Evolutionary conservation across 2,888 invertebrate species (phyloP).

Genomic region (Catocala fraxini): DNA sequence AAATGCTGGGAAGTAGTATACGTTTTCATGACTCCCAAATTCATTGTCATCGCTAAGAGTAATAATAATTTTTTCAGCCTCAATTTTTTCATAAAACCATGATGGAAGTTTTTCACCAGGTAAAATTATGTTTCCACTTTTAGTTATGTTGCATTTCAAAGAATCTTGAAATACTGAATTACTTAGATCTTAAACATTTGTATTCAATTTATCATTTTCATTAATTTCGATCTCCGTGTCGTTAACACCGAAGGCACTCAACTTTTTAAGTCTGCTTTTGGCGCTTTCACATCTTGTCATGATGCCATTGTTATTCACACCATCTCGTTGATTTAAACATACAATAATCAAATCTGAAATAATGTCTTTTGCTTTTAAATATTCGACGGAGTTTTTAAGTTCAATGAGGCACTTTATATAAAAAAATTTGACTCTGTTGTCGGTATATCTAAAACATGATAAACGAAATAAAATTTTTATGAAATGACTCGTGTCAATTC

Average conservation of each 20-base stretch:
- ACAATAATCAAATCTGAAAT: conserved; percentile 19
- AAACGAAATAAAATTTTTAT: conserved; percentile 14
- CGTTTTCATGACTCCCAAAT: conserved; percentile 16
- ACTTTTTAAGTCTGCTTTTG: conserved; percentile 18
- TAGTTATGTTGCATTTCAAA: conserved; percentile 12
- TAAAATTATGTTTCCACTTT: conserved; percentile 9
- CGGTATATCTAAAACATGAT: conserved; percentile 13
- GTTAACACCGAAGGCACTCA: conserved; percentile 13
- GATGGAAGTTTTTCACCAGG: conserved; percentile 10
- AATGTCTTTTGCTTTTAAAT: conserved; percentile 20
- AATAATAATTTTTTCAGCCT: conserved; percentile 19
- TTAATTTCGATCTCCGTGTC: conserved; percentile 23
- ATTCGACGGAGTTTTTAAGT: conserved; percentile 14
- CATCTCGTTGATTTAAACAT: conserved; percentile 19
- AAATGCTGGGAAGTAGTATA: conserved; percentile 20
- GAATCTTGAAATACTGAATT: conserved; percentile 13
- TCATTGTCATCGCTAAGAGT: conserved; percentile 19
- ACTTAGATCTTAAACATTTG: conserved; percentile 16
- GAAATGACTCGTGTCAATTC: conserved; percentile 11
- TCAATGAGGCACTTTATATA: conserved; percentile 19
- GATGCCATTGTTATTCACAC: conserved; percentile 9
- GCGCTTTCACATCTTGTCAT: conserved; percentile 17
- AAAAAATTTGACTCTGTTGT: conserved; percentile 11
- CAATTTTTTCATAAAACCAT: conserved; percentile 15
- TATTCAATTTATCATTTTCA: conserved; percentile 21